These are phyloP conservation scores for Brassicogethes aeneus DNA, from an alignment of 2,888 invertebrate genomes.

Conservation along the genomic window DNA sequence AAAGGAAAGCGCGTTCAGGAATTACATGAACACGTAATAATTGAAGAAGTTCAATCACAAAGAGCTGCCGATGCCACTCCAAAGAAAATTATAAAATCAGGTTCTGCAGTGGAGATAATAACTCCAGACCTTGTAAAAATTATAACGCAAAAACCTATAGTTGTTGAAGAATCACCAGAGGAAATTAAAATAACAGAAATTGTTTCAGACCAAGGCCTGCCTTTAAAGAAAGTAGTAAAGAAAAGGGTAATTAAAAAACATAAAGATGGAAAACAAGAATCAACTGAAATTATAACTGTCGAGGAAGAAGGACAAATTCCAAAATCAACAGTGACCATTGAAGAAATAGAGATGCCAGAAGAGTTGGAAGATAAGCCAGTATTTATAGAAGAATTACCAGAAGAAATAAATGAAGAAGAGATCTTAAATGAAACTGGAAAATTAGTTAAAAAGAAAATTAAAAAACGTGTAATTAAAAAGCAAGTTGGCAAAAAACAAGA, in stretches of 20 bases:
- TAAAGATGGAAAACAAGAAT: slow-evolving; percentile 36
- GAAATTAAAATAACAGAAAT: slow-evolving; percentile 25
- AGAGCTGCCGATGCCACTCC: slow-evolving; percentile 14
- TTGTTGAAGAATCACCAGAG: slow-evolving; percentile 29
- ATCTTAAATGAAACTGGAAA: slow-evolving; percentile 7
- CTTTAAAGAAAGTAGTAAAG: slow-evolving; percentile 29
- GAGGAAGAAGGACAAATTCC: slow-evolving; percentile 40
- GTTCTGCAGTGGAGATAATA: slow-evolving; percentile 1
- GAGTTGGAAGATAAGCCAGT: slow-evolving; percentile 12
- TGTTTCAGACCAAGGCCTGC: slow-evolving; percentile 27
- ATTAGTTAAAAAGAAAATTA: slow-evolving; percentile 25
- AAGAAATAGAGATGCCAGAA: slow-evolving; percentile 25
- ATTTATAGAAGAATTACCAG: slow-evolving; percentile 14
- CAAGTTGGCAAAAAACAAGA: slow-evolving; percentile 38
- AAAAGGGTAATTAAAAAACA: slow-evolving; percentile 39
- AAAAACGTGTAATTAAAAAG: slow-evolving; percentile 39
- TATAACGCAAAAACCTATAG: slow-evolving; percentile 14
- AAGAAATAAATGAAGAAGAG: slow-evolving; percentile 17
- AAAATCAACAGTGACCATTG: slow-evolving; percentile 32
- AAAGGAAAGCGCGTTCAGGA: slow-evolving; percentile 24
- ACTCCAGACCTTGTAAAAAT: slow-evolving; percentile 1
- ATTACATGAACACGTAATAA: slow-evolving; percentile 24
- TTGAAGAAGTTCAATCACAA: slow-evolving; percentile 28
- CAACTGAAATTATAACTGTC: slow-evolving; percentile 23
- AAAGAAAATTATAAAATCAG: slow-evolving; percentile 9